Evolutionary conservation across 2,888 invertebrate genomes (phyloP), one percentile per base, ranked within the genome.

Genomic region (Protodeltote pygarga): DNA sequence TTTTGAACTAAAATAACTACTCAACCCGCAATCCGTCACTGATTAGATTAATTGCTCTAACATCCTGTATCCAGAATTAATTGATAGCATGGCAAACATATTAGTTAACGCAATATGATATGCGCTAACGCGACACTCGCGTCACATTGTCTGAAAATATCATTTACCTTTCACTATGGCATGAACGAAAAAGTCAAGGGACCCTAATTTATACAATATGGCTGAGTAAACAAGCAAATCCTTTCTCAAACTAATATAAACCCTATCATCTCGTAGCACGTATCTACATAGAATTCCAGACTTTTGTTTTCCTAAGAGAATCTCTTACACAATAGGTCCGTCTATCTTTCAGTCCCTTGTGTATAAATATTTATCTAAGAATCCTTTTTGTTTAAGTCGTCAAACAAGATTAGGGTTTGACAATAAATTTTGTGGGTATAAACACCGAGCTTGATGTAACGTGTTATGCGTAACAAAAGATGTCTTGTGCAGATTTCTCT

Each of bases 321-420:
- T 42, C 2, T 28, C 17, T 20, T 21, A 58, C 51, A 59, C 25
- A 41, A 49, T 11, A 24, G 28, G 20, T 28, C 16, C 9, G 34
- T 41, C 15, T 42, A 27, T 55, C 27, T 10, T 38, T 17, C 4
- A 16, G 14, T 17, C 57, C 33, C 41, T 29, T 5, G 21, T 28
- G 47, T 44, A 39, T n/a, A n/a, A n/a, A n/a, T 46, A 44, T 42
- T 46, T 46, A 44, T 15, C 46, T 21, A 40, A 24, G 16, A 41
- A 46, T 35, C 42, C 54, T 41, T 54, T 65, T 60, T 28, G 25
- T 40, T 27, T 23, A 20, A 49, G 39, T 42, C 28, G 46, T 65
- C 55, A 61, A 49, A 44, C 39, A 16, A 38, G 34, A 61, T 47
- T 47, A 32, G 38, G 61, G 40, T 40, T 25, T 16, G 4, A 21